Conservation (phyloP, 1,140 invertebrate species). For the Bactericera cockerelli region DNA sequence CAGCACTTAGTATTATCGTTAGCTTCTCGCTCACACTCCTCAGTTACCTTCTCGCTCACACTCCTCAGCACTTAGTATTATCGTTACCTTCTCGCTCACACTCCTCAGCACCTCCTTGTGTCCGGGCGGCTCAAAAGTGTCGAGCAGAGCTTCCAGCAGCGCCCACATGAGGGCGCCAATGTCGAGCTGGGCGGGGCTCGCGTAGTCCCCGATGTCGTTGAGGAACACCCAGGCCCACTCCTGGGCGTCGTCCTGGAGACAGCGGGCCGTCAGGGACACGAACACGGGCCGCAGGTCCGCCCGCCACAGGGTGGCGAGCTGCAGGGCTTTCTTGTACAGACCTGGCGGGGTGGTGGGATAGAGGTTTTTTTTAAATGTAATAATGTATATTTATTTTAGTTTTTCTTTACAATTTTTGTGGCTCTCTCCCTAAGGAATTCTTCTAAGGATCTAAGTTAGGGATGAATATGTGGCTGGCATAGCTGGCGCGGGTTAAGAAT, state of each 20-base stretch:
- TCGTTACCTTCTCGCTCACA: not conserved
- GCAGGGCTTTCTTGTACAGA: constrained; percentile 2
- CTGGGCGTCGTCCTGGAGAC: not conserved
- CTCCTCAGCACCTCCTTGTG: not conserved
- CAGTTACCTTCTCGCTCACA: no score
- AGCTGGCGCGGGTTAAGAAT: no score
- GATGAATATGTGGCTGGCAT: no score
- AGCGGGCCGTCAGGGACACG: not conserved
- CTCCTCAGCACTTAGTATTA: no score
- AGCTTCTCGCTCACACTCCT: no score
- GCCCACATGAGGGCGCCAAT: constrained; percentile 2
- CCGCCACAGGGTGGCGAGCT: not conserved
- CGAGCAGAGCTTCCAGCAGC: not conserved
- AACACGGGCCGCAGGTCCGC: not conserved
- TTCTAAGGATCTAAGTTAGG: no score
- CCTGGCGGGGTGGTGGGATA: no score
- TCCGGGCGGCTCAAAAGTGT: not conserved
- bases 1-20: no score
- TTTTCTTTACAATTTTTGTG: no score
- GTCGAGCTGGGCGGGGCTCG: not conserved
- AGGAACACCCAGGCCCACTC: not conserved
- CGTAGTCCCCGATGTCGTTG: not conserved
- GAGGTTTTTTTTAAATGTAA: no score
- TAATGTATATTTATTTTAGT: no score
- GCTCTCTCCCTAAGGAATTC: no score